Percentiles rank a stretch among this genome's conserved stretches.
Conservation (phyloP, 2,113 vertebrate genomes). For the Onychostoma macrolepis region DNA sequence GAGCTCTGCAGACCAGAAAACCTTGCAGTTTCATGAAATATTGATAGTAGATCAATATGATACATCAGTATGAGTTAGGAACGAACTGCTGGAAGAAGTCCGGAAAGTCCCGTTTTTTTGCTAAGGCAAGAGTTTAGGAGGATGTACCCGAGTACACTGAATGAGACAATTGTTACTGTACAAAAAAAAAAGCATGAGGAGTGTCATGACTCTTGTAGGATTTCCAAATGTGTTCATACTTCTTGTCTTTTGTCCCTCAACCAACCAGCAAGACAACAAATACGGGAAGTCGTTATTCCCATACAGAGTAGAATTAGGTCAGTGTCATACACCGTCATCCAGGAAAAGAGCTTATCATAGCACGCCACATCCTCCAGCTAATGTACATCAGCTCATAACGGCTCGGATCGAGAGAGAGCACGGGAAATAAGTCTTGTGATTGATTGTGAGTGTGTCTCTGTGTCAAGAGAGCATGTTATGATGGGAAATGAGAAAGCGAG, state of each 20-base stretch:
- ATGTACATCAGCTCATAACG: background rate
- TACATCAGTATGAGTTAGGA: constrained; percentile 24
- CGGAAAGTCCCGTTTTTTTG: background rate
- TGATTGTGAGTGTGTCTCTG: constrained; percentile 18
- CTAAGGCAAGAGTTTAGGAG: background rate
- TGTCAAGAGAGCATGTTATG: constrained; percentile 18
- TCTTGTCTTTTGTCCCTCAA: constrained; percentile 29
- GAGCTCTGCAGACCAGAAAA: constrained; percentile 11
- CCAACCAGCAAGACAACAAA: constrained; percentile 73
- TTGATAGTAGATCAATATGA: constrained; percentile 54
- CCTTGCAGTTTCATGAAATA: constrained; percentile 28
- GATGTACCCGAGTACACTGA: background rate
- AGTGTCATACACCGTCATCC: constrained; percentile 53
- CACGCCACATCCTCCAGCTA: constrained; percentile 6
- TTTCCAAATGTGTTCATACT: background rate
- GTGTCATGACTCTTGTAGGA: background rate
- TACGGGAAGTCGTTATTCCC: constrained; percentile 66
- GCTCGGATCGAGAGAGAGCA: background rate
- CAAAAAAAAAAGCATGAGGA: background rate
- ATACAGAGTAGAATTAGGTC: constrained; percentile 69
- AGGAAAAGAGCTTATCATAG: constrained; percentile 49
- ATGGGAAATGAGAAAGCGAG: background rate
- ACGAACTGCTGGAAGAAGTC: constrained; percentile 14
- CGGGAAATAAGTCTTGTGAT: constrained; percentile 1
- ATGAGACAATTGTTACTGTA: background rate